A percentile compares a stretch with the other conserved stretches of the same genome.
phyloP scores from a whole-genome alignment of 2,797 vertebrate genomes.

The Oceanodroma leucorhoa region DNA sequence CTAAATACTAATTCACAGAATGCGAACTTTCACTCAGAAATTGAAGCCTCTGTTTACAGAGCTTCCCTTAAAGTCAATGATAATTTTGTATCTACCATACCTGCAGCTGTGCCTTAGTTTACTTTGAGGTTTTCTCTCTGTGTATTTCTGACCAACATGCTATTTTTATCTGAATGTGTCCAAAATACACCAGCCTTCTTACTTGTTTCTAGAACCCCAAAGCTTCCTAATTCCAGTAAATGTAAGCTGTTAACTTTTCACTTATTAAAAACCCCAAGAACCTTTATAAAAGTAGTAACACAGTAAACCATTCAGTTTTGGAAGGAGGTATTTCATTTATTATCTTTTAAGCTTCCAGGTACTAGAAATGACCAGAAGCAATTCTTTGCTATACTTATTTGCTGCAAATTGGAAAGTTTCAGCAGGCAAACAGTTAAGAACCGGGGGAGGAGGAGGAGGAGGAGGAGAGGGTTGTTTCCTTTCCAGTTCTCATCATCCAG shows the following conservation, averaged over 20 bases:
- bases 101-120: background rate
- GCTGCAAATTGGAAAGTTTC: constrained; percentile 45
- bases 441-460: background rate
- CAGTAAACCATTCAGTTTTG: background rate
- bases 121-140: background rate
- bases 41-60: background rate
- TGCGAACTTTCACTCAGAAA: background rate
- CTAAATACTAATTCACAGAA: background rate
- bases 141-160: background rate
- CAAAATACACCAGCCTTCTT: background rate
- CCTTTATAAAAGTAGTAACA: background rate
- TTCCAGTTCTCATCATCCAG: background rate
- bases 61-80: background rate
- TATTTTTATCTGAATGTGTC: background rate
- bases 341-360: background rate
- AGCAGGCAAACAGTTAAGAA: constrained; percentile 48
- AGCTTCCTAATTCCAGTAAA: background rate
- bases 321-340: background rate
- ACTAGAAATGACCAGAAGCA: background rate
- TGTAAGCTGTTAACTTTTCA: background rate
- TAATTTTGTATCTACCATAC: background rate
- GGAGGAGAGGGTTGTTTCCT: background rate
- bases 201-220: background rate
- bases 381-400: background rate
- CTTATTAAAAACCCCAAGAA: background rate